Evolutionary conservation across 2,797 vertebrate species (phyloP).

Genomic region (Melanotaenia maccullochi): DNA sequence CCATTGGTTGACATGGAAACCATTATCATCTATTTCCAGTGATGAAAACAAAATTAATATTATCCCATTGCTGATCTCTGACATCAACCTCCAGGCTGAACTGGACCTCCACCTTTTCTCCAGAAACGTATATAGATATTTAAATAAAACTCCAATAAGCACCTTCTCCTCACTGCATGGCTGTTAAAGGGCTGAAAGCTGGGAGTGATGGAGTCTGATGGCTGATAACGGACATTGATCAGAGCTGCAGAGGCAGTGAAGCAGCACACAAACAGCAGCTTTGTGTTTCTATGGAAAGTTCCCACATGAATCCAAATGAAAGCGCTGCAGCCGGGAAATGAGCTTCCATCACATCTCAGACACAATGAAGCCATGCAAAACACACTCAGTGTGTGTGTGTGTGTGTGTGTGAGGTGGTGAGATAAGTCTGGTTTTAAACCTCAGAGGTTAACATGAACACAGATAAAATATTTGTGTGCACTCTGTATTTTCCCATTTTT

Average conservation of each 20-base stretch:
- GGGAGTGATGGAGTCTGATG: conserved; percentile 23
- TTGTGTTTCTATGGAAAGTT: conserved; percentile 42
- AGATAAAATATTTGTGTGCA: conserved; percentile 1
- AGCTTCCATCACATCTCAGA: conserved; percentile 25
- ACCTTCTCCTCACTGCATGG: background rate
- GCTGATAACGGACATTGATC: conserved; percentile 25
- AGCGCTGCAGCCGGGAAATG: conserved; percentile 40
- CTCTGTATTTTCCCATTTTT: background rate
- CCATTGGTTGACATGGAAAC: no score
- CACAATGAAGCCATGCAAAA: conserved; percentile 37
- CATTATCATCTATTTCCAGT: no score
- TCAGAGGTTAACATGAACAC: background rate
- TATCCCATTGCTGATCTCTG: no score
- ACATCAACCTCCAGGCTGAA: conserved; percentile 5
- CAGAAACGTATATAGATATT: conserved; percentile 2
- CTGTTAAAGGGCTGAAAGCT: conserved; percentile 15
- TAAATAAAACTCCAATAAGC: background rate
- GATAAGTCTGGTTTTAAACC: conserved; percentile 5
- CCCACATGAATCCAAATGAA: conserved; percentile 39
- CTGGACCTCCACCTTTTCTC: background rate
- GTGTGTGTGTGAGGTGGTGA: background rate
- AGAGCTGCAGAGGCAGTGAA: conserved; percentile 7
- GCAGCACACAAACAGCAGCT: conserved; percentile 33
- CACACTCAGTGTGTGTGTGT: background rate
- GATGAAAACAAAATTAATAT: no score